Evolutionary conservation across 2,888 invertebrate species (phyloP).

Genomic region (Punctoribates punctum): DNA sequence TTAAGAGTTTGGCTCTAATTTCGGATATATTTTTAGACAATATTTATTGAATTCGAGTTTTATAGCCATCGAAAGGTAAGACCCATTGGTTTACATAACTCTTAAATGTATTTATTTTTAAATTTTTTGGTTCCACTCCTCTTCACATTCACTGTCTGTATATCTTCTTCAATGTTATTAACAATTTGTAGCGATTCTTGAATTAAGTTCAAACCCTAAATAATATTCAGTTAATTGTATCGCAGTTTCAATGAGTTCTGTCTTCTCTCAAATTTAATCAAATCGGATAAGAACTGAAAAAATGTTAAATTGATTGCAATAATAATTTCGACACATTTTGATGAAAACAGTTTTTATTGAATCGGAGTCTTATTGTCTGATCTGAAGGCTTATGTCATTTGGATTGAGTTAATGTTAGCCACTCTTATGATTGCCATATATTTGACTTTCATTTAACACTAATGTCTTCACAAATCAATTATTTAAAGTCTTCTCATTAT

Average conservation of each 20-base stretch:
- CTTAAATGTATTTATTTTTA: background rate
- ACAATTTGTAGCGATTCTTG: no score
- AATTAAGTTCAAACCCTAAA: no score
- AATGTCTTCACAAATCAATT: constrained; percentile 4
- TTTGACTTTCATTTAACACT: background rate
- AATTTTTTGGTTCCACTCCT: background rate
- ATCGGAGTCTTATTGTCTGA: no score
- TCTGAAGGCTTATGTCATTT: no score
- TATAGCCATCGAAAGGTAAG: background rate
- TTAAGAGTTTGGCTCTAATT: background rate
- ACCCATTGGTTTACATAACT: background rate
- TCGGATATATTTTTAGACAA: background rate
- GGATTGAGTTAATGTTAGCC: background rate
- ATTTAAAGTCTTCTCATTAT: background rate
- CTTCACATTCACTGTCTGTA: background rate
- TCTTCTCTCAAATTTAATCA: no score
- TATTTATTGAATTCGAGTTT: background rate
- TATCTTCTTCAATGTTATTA: no score
- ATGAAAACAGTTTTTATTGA: no score
- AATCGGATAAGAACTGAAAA: no score
- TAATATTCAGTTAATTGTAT: no score
- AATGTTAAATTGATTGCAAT: no score
- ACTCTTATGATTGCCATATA: background rate
- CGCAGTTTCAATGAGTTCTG: no score
- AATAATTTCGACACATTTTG: no score